Percentiles rank a stretch among this genome's conserved stretches.
phyloP scores from a whole-genome alignment of 2,888 invertebrate genomes.

The Gymnocheta viridis region DNA sequence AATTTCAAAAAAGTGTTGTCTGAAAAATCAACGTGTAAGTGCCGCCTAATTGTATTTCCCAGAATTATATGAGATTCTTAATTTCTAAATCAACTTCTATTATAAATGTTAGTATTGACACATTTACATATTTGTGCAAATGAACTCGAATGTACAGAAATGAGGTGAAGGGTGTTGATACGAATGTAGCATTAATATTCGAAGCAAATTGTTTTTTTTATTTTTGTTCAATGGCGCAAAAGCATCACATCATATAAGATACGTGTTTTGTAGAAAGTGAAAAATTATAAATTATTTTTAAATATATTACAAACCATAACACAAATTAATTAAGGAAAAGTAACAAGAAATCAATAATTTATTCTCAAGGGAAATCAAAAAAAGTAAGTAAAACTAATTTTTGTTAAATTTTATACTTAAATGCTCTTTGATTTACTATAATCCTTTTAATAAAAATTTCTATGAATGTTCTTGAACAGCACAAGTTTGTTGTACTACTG shows the following conservation, averaged over 20 bases:
- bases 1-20: too few species aligned
- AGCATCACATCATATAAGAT: conserved; percentile 2
- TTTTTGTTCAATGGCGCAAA: conserved; percentile 13
- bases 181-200: not conserved
- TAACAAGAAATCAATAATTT: not conserved
- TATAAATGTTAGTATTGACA: too few species aligned
- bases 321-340: not conserved
- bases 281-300: conserved; percentile 17
- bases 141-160: not conserved
- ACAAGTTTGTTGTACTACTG: not conserved
- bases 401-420: not conserved
- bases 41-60: too few species aligned
- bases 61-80: too few species aligned
- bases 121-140: not conserved
- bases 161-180: not conserved
- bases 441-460: not conserved
- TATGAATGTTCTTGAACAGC: not conserved
- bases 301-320: not conserved
- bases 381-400: not conserved
- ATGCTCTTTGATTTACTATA: too few species aligned
- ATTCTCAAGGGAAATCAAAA: conserved; percentile 11
- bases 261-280: not conserved
- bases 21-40: too few species aligned
- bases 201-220: not conserved
- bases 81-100: too few species aligned